Conservation (phyloP, 2,113 vertebrate species). For the Toxotes chatareus region DNA sequence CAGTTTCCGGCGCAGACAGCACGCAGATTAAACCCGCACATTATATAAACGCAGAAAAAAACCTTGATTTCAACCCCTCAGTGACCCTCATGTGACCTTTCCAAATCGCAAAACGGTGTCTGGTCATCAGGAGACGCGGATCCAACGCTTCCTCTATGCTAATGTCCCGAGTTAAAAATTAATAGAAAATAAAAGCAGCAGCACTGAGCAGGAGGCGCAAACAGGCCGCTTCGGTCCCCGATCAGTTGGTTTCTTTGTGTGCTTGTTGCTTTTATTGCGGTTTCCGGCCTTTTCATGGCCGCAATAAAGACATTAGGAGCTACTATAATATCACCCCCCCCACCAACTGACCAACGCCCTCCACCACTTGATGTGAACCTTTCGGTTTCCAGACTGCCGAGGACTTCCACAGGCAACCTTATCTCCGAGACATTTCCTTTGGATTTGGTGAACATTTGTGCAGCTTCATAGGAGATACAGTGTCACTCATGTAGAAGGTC, state of each 20-base stretch:
- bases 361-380: not conserved
- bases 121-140: constrained; percentile 45
- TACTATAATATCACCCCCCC: not conserved
- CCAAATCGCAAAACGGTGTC: constrained; percentile 5
- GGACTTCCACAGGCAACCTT: not conserved
- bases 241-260: constrained; percentile 61
- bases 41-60: not conserved
- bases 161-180: constrained; percentile 64
- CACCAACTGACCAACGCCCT: not conserved
- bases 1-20: not conserved
- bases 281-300: constrained; percentile 80
- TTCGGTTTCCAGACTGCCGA: not conserved
- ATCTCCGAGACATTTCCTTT: not conserved
- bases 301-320: constrained; percentile 77
- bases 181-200: constrained; percentile 47
- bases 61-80: constrained; percentile 12
- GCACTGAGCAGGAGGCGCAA: constrained; percentile 22
- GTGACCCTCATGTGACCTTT: constrained; percentile 57
- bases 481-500: not conserved
- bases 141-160: constrained; percentile 57
- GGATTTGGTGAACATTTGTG: not conserved
- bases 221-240: constrained; percentile 12
- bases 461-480: not conserved
- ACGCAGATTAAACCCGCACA: not conserved
- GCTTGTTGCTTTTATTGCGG: constrained; percentile 74